Conservation (phyloP, 2,797 vertebrate species). For the Cossypha heuglini region DNA sequence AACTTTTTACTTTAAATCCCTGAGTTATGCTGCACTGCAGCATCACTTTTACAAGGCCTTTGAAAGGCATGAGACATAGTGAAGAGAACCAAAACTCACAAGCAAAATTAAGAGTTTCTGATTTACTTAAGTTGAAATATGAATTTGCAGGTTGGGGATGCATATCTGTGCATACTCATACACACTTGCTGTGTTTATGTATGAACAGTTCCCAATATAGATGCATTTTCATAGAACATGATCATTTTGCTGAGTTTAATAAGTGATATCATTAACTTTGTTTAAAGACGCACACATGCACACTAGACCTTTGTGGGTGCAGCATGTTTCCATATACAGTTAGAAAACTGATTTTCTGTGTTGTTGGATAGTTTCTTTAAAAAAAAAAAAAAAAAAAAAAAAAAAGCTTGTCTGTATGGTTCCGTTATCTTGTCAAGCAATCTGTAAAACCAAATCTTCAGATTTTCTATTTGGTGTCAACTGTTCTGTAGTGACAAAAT, state of each 20-base stretch:
- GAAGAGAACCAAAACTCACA: conserved; percentile 6
- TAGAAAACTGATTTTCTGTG: conserved; percentile 56
- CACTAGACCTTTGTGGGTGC: conserved; percentile 32
- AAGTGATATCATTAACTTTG: conserved; percentile 43
- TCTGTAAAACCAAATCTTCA: conserved; percentile 72
- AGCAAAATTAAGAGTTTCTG: not conserved
- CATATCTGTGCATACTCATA: conserved; percentile 52
- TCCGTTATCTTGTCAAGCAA: conserved; percentile 51
- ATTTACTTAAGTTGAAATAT: not conserved
- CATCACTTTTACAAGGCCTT: conserved; percentile 29
- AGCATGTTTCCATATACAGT: conserved; percentile 69
- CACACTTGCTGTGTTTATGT: conserved; percentile 12
- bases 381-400: not conserved
- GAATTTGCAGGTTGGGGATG: conserved; percentile 8
- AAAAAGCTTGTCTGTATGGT: conserved; percentile 38
- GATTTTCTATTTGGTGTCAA: conserved; percentile 71
- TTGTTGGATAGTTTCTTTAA: conserved; percentile 50
- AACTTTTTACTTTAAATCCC: not conserved
- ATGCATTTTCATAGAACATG: conserved; percentile 48
- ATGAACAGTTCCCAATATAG: conserved; percentile 57
- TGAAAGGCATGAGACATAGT: not conserved
- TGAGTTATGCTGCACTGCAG: conserved; percentile 26
- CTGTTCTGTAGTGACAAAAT: conserved; percentile 74
- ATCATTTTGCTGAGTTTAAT: conserved; percentile 45
- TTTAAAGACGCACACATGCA: conserved; percentile 12